Evolutionary conservation across 2,113 vertebrate genomes (phyloP).

Genomic region (Catharus bicknelli): DNA sequence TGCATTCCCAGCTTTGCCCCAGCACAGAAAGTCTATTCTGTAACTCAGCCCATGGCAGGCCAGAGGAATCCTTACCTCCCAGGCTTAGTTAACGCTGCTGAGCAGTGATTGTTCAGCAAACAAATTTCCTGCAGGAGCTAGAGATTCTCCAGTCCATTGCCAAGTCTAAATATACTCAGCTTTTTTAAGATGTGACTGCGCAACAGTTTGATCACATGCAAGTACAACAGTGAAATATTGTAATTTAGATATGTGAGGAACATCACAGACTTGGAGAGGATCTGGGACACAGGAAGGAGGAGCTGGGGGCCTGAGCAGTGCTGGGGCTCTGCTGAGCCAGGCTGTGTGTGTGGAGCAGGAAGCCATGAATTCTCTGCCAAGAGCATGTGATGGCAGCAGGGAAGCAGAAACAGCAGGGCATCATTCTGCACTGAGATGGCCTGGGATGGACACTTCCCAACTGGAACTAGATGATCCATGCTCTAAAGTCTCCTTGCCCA

Average conservation of each 20-base stretch:
- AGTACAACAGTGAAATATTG: not conserved
- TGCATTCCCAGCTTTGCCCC: not conserved
- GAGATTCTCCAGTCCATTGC: not conserved
- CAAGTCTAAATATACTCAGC: constrained; percentile 1
- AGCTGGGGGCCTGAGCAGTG: not conserved
- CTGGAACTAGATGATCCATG: not conserved
- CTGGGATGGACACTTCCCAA: not conserved
- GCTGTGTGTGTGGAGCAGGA: not conserved
- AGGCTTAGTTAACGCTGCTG: not conserved
- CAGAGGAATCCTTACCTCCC: not conserved
- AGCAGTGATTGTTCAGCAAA: not conserved
- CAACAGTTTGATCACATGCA: not conserved
- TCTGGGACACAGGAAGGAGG: not conserved
- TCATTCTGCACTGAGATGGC: not conserved
- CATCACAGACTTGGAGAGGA: not conserved
- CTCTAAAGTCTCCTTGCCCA: not conserved
- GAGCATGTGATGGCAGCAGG: not conserved
- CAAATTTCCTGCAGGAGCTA: not conserved
- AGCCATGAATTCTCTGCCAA: not conserved
- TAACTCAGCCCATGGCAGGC: not conserved
- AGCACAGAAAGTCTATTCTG: not conserved
- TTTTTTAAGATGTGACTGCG: not conserved
- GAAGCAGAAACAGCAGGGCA: not conserved
- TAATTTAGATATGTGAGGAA: not conserved
- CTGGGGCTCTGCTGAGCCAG: not conserved